These are phyloP conservation scores for Macrostomum lignano DNA, from an alignment of 1,140 invertebrate genomes.

Conservation along the genomic window DNA sequence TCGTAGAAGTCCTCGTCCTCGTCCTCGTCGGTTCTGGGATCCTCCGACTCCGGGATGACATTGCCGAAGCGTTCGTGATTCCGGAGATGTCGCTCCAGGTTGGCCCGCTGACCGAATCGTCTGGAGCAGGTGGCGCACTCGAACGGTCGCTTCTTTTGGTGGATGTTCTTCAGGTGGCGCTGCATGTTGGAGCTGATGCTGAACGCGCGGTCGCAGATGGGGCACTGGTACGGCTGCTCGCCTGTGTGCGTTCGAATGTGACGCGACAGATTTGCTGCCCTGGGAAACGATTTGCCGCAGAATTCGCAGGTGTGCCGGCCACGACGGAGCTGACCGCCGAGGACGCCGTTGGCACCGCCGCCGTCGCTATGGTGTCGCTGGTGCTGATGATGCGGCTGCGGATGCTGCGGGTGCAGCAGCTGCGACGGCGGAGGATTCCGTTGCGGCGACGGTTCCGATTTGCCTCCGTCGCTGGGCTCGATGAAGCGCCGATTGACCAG, in stretches of 20 bases:
- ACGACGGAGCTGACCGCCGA: constrained; percentile 15
- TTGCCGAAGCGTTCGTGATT: constrained; percentile 8
- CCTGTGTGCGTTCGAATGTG: constrained; percentile 85
- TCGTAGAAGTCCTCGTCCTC: constrained; percentile 46
- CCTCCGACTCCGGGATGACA: constrained; percentile 29
- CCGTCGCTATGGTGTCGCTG: no score
- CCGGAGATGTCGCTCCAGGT: constrained; percentile 57
- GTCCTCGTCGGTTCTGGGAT: constrained; percentile 46
- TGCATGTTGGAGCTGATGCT: constrained; percentile 94
- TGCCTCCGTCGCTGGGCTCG: no score
- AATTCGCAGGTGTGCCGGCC: constrained; percentile 26
- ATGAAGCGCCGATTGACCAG: no score
- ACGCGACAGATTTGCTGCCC: constrained; percentile 76
- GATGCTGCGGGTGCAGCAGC: no score
- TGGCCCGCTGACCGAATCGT: constrained; percentile 92
- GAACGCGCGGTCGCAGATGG: constrained; percentile 85
- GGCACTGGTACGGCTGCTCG: constrained; percentile 79
- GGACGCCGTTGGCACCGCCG: constrained; percentile 11
- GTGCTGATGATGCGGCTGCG: no score
- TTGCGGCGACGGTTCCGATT: no score
- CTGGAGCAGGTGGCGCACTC: constrained; percentile 47
- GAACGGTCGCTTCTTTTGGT: constrained; percentile 45
- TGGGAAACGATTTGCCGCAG: constrained; percentile 76
- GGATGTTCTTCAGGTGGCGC: constrained; percentile 87
- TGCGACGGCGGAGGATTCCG: no score